phyloP scores from a whole-genome alignment of 2,888 invertebrate genomes.

The Matsumyia berberina region DNA sequence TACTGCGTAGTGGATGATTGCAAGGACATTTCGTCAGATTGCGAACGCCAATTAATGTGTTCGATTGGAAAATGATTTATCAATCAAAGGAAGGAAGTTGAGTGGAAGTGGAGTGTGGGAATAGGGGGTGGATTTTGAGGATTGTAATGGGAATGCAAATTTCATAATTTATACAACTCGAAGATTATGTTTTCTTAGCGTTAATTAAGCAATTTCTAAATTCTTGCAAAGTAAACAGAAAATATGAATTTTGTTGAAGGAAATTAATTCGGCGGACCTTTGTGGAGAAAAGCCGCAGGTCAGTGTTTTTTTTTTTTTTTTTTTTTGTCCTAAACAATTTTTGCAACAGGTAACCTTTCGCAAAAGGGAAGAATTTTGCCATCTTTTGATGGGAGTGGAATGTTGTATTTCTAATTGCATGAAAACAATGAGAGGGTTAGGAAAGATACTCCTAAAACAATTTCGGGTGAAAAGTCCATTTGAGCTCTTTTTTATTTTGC shows the following conservation, averaged over 20 bases:
- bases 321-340: neutral
- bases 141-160: conserved; percentile 1
- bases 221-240: conserved; percentile 25
- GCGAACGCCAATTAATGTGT: conserved; percentile 51
- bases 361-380: conserved; percentile 13
- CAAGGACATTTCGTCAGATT: conserved; percentile 13
- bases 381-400: conserved; percentile 8
- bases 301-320: conserved; percentile 1
- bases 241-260: conserved; percentile 36
- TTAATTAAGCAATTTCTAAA: conserved; percentile 47
- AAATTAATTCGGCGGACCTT: conserved; percentile 21
- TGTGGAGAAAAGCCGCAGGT: conserved; percentile 18
- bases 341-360: neutral
- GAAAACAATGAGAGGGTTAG: neutral
- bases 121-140: neutral
- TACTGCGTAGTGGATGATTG: conserved; percentile 43
- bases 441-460: neutral
- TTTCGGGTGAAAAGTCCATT: neutral
- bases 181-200: conserved; percentile 36
- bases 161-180: conserved; percentile 24
- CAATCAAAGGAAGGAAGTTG: conserved; percentile 15
- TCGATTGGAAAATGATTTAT: conserved; percentile 55
- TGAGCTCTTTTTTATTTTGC: neutral
- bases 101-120: neutral
- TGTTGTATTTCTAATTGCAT: conserved; percentile 33